These are phyloP conservation scores for Isaurus tuberculatus DNA, from an alignment of 92 coral and sea anemone species.

Conservation along the genomic window DNA sequence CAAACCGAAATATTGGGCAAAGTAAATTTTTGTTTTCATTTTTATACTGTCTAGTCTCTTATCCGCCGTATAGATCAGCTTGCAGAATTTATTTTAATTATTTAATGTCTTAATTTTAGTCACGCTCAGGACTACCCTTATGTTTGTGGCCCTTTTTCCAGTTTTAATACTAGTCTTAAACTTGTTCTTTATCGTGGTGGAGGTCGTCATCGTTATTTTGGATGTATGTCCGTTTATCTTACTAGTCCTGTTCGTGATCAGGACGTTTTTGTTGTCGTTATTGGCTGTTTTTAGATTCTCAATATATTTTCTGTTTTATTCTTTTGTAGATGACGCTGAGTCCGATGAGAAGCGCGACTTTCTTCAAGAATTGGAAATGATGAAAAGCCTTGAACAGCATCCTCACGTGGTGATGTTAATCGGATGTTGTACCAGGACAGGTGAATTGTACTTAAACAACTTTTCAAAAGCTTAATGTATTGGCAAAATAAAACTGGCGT, in stretches of 20 bases:
- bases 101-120: no score
- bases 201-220: background rate
- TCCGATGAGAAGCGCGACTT: slow-evolving; percentile 4
- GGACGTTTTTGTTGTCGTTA: no score
- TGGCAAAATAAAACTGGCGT: background rate
- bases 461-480: background rate
- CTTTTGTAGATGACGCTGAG: background rate
- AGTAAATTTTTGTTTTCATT: no score
- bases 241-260: no score
- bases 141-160: background rate
- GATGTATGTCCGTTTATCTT: background rate
- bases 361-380: background rate
- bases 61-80: no score
- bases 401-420: slow-evolving; percentile 14
- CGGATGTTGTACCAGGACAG: slow-evolving; percentile 42
- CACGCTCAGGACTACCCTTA: no score
- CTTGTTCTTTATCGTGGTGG: background rate
- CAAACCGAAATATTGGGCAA: no score
- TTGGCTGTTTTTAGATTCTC: no score
- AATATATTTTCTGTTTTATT: background rate
- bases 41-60: no score
- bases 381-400: slow-evolving; percentile 24
- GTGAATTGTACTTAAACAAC: background rate
- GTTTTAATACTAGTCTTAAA: no score
- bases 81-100: no score